A percentile compares a stretch with the other conserved stretches of the same genome.
phyloP scores from a whole-genome alignment of 2,113 vertebrate species.

The Urocolius indicus region DNA sequence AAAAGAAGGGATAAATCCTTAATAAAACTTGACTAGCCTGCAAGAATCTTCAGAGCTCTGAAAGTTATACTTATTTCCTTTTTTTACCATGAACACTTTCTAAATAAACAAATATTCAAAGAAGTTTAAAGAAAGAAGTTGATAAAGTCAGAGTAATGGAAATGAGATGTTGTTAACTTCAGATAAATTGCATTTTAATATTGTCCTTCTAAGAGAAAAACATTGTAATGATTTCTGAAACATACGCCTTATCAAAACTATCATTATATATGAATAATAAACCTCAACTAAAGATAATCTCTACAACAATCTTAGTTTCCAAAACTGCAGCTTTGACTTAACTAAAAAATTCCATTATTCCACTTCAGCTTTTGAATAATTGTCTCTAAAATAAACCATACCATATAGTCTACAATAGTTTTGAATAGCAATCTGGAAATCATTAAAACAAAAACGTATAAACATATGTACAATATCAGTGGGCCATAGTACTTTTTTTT shows the following conservation, averaged over 20 bases:
- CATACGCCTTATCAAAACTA: neutral
- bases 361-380: neutral
- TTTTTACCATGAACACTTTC: neutral
- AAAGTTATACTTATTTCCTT: neutral
- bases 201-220: neutral
- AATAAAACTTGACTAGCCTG: neutral
- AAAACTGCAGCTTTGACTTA: neutral
- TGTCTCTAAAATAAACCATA: neutral
- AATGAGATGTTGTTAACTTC: neutral
- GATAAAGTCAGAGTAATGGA: neutral
- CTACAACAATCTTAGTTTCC: neutral
- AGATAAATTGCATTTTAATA: neutral
- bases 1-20: neutral
- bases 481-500: neutral
- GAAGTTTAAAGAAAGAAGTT: neutral
- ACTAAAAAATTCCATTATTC: neutral
- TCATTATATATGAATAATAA: neutral
- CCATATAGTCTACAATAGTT: neutral
- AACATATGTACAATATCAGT: neutral
- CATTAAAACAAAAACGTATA: rapidly evolving
- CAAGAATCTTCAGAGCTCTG: neutral
- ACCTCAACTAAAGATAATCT: neutral
- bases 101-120: neutral
- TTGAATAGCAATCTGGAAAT: neutral
- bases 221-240: neutral